Evolutionary conservation across 2,113 vertebrate species (phyloP).

Genomic region (Solenodon paradoxus): DNA sequence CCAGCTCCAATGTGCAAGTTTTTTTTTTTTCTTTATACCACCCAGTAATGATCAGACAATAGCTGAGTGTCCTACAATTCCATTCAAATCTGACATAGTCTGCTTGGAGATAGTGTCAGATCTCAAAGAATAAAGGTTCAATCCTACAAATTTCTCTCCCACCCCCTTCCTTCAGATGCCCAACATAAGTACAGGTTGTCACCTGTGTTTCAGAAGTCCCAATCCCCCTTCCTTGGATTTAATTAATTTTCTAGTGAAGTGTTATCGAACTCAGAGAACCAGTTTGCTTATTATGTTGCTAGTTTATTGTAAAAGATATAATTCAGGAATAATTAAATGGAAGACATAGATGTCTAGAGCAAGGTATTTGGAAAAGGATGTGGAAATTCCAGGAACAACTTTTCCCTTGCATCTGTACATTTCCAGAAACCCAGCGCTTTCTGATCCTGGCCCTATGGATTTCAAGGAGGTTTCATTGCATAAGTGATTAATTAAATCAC

Average conservation of each 20-base stretch:
- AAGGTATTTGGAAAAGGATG: neutral
- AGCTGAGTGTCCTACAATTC: neutral
- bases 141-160: neutral
- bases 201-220: neutral
- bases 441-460: too few species aligned
- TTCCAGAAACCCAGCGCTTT: too few species aligned
- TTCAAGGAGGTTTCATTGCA: too few species aligned
- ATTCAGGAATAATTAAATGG: too few species aligned
- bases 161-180: neutral
- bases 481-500: too few species aligned
- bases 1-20: neutral
- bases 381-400: too few species aligned
- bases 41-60: neutral
- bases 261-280: neutral
- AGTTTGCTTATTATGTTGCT: neutral
- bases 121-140: neutral
- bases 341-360: neutral
- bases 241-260: neutral
- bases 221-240: neutral
- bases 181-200: neutral
- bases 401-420: too few species aligned
- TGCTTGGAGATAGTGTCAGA: neutral
- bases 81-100: neutral
- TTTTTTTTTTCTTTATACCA: neutral
- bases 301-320: too few species aligned